Percentiles rank a stretch among this genome's conserved stretches.
Evolutionary conservation across 2,888 invertebrate species (phyloP).

Genomic region (Chrysodeixis includens): DNA sequence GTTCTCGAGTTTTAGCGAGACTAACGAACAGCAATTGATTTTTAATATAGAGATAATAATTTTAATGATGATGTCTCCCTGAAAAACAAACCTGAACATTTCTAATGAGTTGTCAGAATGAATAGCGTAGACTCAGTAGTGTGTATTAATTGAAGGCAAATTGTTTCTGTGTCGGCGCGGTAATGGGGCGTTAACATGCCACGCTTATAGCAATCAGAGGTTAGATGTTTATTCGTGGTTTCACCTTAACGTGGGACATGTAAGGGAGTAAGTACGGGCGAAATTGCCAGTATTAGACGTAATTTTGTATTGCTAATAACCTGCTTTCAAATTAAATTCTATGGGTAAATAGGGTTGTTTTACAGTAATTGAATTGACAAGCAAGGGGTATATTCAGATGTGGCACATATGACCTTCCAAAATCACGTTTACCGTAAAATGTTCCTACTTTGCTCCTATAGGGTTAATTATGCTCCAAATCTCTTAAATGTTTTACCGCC

Average conservation of each 20-base stretch:
- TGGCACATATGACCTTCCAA: too few species aligned
- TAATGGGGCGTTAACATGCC: conserved; percentile 64
- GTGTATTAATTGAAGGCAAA: conserved; percentile 57
- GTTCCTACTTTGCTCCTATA: too few species aligned
- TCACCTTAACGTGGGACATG: conserved; percentile 11
- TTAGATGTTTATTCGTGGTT: conserved; percentile 32
- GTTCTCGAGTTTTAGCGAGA: too few species aligned
- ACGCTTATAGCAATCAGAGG: conserved; percentile 33
- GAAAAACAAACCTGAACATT: neutral
- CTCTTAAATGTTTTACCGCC: too few species aligned
- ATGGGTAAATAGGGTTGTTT: too few species aligned
- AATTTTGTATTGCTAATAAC: neutral
- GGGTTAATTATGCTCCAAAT: too few species aligned
- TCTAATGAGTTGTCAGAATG: conserved; percentile 59
- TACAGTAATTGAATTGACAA: too few species aligned
- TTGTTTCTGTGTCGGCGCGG: conserved; percentile 60
- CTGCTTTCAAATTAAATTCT: too few species aligned
- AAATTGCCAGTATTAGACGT: neutral
- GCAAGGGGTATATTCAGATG: too few species aligned
- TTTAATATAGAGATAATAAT: too few species aligned
- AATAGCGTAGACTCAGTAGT: conserved; percentile 39
- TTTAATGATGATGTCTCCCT: conserved; percentile 13
- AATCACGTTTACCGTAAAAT: too few species aligned
- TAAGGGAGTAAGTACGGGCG: neutral
- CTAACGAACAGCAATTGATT: too few species aligned